Evolutionary conservation across 23 tunicate species (phyloP).

Genomic region (Styela clava): DNA sequence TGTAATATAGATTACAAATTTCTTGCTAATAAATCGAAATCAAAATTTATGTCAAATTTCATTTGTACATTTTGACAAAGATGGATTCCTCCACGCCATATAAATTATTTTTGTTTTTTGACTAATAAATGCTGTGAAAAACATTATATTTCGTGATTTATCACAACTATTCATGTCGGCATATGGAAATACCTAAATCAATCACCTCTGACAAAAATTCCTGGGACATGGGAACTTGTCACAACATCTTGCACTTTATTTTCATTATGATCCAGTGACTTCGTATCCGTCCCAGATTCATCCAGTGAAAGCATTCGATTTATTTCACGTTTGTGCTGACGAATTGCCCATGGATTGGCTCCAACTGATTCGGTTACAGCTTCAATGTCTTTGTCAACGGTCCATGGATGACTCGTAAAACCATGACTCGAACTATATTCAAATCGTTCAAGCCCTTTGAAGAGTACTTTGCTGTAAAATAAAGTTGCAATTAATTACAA

Average conservation of each 20-base stretch:
- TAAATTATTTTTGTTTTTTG: too few species aligned
- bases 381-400: constrained; percentile 81
- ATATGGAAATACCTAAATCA: too few species aligned
- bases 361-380: constrained; percentile 77
- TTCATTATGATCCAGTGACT: not conserved
- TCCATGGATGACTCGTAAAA: constrained; percentile 75
- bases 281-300: not conserved
- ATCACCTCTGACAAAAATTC: constrained; percentile 18
- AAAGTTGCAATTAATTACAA: not conserved
- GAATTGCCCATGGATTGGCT: constrained; percentile 72
- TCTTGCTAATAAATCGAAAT: too few species aligned
- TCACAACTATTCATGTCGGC: too few species aligned
- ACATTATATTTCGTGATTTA: too few species aligned
- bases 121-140: too few species aligned
- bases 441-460: constrained; percentile 72
- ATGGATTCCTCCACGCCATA: too few species aligned
- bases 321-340: constrained; percentile 66
- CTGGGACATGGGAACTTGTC: not conserved
- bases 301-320: constrained; percentile 40
- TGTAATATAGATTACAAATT: too few species aligned
- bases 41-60: too few species aligned
- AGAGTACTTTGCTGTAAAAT: constrained; percentile 41
- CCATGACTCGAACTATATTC: constrained; percentile 51
- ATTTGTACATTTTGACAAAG: too few species aligned
- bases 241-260: not conserved